Conservation (phyloP, 2,797 vertebrate species). For the Sebastes glaucus region DNA sequence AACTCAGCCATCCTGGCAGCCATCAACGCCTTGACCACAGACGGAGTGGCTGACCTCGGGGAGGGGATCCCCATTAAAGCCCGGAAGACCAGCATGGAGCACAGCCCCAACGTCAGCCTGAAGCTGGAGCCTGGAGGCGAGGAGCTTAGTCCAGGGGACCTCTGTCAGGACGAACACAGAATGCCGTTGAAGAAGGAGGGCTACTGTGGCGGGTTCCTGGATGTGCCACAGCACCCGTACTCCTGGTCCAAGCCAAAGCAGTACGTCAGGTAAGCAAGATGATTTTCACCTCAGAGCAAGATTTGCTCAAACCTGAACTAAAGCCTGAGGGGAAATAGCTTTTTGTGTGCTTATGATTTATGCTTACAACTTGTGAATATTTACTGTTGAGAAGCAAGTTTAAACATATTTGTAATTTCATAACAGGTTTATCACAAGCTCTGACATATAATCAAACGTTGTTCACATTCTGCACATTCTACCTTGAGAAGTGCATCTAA, state of each 20-base stretch:
- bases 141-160: slow-evolving; percentile 82
- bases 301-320: neutral
- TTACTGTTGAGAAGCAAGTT: neutral
- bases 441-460: neutral
- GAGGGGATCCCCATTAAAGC: slow-evolving; percentile 94
- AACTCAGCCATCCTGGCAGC: slow-evolving; percentile 96
- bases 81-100: slow-evolving; percentile 89
- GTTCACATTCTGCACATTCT: slow-evolving; percentile 66
- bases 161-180: slow-evolving; percentile 88
- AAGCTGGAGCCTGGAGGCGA: slow-evolving; percentile 91
- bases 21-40: slow-evolving; percentile 96
- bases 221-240: slow-evolving; percentile 92
- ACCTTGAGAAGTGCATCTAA: slow-evolving; percentile 52
- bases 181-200: slow-evolving; percentile 88
- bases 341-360: neutral
- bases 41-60: slow-evolving; percentile 87
- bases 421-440: neutral
- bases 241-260: slow-evolving; percentile 94
- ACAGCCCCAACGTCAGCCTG: slow-evolving; percentile 84
- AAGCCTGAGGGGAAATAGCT: neutral
- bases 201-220: slow-evolving; percentile 92
- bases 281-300: neutral
- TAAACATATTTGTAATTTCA: slow-evolving; percentile 1
- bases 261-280: slow-evolving; percentile 88
- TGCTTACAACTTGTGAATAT: neutral